A percentile compares a stretch with the other conserved stretches of the same genome.
Evolutionary conservation across 37 sponge, comb jelly and placozoan genomes (phyloP).

Genomic region (Mnemiopsis leidyi): DNA sequence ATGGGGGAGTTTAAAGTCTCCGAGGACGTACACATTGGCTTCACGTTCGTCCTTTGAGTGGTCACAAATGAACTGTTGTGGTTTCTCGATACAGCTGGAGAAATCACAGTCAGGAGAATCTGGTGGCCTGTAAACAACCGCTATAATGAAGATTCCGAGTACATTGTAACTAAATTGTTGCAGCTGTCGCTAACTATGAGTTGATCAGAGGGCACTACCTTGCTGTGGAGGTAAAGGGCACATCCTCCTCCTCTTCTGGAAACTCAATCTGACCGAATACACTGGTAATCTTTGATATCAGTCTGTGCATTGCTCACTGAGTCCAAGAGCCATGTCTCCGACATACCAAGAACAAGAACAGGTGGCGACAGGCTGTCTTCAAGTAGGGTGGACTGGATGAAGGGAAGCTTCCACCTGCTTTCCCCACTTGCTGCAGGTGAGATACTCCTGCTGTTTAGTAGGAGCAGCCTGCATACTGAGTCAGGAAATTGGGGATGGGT

Average conservation of each 20-base stretch:
- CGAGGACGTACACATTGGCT: neutral
- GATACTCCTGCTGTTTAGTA: neutral
- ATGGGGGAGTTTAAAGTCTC: neutral
- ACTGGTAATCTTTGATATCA: neutral
- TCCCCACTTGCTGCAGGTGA: slow-evolving; percentile 6
- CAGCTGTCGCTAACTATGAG: slow-evolving; percentile 5
- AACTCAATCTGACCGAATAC: neutral
- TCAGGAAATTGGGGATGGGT: slow-evolving; percentile 4
- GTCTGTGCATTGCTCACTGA: neutral
- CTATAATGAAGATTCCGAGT: slow-evolving; percentile 3
- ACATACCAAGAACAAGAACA: neutral
- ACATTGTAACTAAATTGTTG: neutral
- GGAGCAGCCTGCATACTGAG: neutral
- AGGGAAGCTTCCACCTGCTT: slow-evolving; percentile 6
- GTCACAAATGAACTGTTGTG: neutral
- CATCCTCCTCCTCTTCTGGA: neutral
- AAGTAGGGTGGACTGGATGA: neutral
- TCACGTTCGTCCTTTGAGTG: slow-evolving; percentile 5
- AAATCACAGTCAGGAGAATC: neutral
- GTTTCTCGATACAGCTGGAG: slow-evolving; percentile 5
- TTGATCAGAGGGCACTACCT: slow-evolving; percentile 5
- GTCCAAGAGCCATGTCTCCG: neutral
- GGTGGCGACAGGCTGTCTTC: neutral
- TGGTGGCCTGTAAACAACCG: neutral
- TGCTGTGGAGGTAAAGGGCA: neutral